These are phyloP conservation scores for Paracanthobrama guichenoti DNA, from an alignment of 2,113 vertebrate genomes.

Conservation along the genomic window DNA sequence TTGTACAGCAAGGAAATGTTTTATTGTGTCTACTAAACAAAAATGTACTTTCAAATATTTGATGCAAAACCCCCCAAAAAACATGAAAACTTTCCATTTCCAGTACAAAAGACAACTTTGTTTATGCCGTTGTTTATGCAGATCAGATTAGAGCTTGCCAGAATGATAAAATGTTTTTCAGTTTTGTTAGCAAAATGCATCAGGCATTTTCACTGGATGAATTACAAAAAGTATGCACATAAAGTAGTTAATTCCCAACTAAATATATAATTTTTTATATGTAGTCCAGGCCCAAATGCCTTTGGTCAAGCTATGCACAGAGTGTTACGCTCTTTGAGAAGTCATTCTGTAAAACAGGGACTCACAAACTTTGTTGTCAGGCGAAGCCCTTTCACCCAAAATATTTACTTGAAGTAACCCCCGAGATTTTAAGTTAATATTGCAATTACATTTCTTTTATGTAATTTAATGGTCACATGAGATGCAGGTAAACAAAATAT, in stretches of 20 bases:
- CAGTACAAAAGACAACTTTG: background rate
- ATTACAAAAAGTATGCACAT: background rate
- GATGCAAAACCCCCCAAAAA: background rate
- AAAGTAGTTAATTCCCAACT: background rate
- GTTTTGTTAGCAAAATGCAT: background rate
- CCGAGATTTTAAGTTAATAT: background rate
- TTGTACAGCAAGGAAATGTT: background rate
- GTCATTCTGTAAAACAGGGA: background rate
- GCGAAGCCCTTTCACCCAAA: background rate
- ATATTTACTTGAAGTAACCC: background rate
- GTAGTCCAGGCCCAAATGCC: background rate
- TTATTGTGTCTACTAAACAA: background rate
- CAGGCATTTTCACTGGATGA: background rate
- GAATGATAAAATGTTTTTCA: background rate
- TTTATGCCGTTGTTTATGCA: background rate
- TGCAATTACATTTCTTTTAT: background rate
- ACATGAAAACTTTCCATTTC: background rate
- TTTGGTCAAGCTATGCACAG: background rate
- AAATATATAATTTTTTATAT: background rate
- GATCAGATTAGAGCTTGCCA: background rate
- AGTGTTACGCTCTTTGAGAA: background rate
- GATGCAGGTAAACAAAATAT: background rate
- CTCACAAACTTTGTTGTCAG: too few relatives aligned
- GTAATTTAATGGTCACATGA: background rate
- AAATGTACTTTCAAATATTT: background rate